Evolutionary conservation across 2,113 vertebrate genomes (phyloP).

Genomic region (Pseudorasbora parva): DNA sequence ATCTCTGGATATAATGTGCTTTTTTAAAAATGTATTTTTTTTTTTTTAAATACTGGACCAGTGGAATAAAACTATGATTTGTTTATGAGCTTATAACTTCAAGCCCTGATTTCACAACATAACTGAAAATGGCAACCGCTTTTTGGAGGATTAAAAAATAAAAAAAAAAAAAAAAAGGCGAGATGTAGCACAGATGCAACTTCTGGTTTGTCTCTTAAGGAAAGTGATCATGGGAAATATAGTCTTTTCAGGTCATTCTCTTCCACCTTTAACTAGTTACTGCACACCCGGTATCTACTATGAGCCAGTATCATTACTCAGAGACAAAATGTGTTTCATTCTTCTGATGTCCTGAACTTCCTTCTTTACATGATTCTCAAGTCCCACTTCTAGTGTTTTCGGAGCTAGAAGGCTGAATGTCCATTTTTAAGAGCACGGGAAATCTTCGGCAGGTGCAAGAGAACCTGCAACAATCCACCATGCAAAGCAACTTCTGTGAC

Average conservation of each 20-base stretch:
- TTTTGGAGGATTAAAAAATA: background rate
- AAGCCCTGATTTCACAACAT: background rate
- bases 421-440: background rate
- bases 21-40: background rate
- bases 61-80: background rate
- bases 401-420: background rate
- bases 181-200: background rate
- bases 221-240: background rate
- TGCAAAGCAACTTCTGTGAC: background rate
- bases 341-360: background rate
- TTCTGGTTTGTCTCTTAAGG: background rate
- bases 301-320: background rate
- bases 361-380: background rate
- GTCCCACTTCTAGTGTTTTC: background rate
- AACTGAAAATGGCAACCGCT: background rate
- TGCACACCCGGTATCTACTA: too few relatives aligned
- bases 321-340: background rate
- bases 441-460: background rate
- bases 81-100: background rate
- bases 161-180: too few relatives aligned
- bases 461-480: background rate
- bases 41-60: background rate
- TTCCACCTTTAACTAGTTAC: background rate
- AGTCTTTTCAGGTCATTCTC: background rate
- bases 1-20: constrained; percentile 3